Base-by-base conservation (phyloP, 2,797 vertebrate genomes). In the Ctenosaura bakeri region DNA sequence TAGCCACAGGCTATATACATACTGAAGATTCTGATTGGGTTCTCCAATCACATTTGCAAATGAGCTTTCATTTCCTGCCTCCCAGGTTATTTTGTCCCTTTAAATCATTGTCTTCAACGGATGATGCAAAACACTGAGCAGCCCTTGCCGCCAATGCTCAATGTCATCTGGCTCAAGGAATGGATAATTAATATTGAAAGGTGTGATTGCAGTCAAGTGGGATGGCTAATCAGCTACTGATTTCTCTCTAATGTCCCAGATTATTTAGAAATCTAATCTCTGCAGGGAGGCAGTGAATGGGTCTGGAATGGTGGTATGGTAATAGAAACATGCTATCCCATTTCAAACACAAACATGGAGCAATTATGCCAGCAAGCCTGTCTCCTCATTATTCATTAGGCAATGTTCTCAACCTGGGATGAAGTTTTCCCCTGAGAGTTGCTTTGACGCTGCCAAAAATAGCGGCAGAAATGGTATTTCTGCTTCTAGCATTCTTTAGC, bases 171-270 rank as follows among this genome's bases (percentile, higher is more conserved):
- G 81, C 85, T 96, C 96, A 96, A 90, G 89, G 83, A 94, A 59
- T 10, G 85, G 94, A 93, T 97, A 97, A 97, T 97, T 94, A 94
- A 88, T 95, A 96, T 92, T 97, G 97, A 97, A 97, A 97, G 96
- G 97, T 97, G 97, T 97, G 97, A 97, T 97, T 97, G 96, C 96
- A 94, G 96, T 90, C 92, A 90, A 93, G 94, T 88, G 46, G 62
- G 94, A 95, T 93, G 95, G 94, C 95, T 97, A 97, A 97, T 97
- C 97, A 97, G 95, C 93, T 95, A 89, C 96, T 96, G 96, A 97
- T 97, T 97, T 96, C 93, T 91, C 95, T 91, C 92, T 95, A 87
- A 94, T 88, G 93, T 93, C 93, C 93, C 89, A 94, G 94, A 93
- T 96, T 95, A 86, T 76, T 95, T 95, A 93, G 96, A 97, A 97